Conservation (phyloP, 2,113 vertebrate genomes). For the Actinemys pallida region DNA sequence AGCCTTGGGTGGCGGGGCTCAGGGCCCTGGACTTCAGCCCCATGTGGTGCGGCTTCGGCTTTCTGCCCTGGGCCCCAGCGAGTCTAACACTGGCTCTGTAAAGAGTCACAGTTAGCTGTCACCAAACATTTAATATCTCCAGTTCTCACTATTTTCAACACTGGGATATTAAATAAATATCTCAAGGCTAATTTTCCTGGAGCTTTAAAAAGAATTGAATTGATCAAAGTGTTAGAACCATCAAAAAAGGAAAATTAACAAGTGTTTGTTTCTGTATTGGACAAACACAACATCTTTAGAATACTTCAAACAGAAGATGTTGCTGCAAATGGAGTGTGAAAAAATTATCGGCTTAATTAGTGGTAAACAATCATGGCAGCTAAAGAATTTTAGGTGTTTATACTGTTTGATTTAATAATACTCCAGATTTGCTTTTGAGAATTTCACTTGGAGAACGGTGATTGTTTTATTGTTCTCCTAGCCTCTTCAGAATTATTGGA, state of each 20-base stretch:
- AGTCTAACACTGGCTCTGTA: background rate
- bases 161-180: constrained; percentile 9
- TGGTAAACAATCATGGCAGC: constrained; percentile 63
- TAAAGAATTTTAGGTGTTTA: constrained; percentile 53
- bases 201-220: constrained; percentile 44
- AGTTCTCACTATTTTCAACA: background rate
- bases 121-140: background rate
- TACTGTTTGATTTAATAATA: constrained; percentile 39
- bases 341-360: constrained; percentile 70
- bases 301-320: constrained; percentile 72
- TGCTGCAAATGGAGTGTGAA: constrained; percentile 74
- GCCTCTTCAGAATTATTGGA: background rate
- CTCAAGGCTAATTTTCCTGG: constrained; percentile 37
- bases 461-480: background rate
- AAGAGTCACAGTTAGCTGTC: constrained; percentile 3
- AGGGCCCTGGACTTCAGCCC: too few species aligned
- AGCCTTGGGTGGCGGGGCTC: too few species aligned
- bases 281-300: constrained; percentile 62
- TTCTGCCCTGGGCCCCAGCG: too few species aligned
- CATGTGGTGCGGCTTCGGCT: too few species aligned
- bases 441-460: constrained; percentile 22
- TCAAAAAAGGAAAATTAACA: constrained; percentile 69
- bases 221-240: constrained; percentile 66
- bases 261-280: constrained; percentile 63
- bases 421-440: constrained; percentile 31